Conservation (phyloP, 2,888 invertebrate species). For the Blastobasis adustella region DNA sequence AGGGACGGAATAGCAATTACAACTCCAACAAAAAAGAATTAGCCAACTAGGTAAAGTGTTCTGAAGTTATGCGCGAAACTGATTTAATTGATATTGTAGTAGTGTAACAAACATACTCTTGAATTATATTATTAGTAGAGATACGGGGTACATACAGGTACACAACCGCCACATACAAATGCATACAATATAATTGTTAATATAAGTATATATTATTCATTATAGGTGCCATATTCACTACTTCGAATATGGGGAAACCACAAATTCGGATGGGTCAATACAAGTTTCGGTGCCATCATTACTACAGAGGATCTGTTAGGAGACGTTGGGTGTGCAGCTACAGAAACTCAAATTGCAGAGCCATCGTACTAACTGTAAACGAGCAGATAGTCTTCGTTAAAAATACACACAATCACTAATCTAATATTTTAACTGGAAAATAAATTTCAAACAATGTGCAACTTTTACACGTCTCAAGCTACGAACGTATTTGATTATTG, state of each 20-base stretch:
- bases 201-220: constrained; percentile 12
- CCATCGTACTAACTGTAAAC: constrained; percentile 21
- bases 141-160: no score
- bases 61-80: no score
- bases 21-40: no score
- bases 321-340: constrained; percentile 25
- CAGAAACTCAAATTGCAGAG: constrained; percentile 23
- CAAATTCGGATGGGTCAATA: constrained; percentile 14
- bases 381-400: constrained; percentile 11
- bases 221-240: constrained; percentile 10
- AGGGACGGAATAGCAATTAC: no score
- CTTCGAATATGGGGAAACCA: constrained; percentile 13
- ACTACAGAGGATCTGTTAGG: background rate
- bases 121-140: no score
- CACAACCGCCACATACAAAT: no score
- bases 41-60: no score
- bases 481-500: no score
- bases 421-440: background rate
- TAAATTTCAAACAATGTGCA: background rate
- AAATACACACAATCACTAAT: constrained; percentile 5
- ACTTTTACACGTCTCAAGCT: no score
- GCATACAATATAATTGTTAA: no score
- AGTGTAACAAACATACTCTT: no score
- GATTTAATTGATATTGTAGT: no score
- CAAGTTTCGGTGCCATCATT: background rate